A percentile compares a stretch with the other conserved stretches of the same genome.
Conservation (phyloP, 2,113 vertebrate genomes). For the Pycnonotus jocosus region DNA sequence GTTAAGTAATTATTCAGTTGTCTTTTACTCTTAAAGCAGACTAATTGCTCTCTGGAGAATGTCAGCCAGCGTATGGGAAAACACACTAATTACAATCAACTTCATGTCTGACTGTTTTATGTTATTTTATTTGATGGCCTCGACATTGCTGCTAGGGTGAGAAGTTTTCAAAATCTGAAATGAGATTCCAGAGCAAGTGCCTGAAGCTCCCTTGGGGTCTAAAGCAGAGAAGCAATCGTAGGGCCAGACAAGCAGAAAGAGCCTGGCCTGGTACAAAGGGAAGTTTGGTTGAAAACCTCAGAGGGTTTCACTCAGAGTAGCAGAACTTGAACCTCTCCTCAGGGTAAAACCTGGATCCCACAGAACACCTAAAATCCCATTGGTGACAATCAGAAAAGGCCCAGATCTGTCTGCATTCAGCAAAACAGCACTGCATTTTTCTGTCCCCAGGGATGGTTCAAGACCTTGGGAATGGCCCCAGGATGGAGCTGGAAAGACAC, state of each 20-base stretch:
- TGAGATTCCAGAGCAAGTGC: neutral
- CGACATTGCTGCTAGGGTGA: neutral
- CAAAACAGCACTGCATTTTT: neutral
- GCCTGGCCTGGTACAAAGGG: neutral
- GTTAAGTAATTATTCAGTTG: conserved; percentile 75
- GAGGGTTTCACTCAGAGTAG: fast-evolving
- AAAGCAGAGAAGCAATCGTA: neutral
- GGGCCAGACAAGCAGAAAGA: neutral
- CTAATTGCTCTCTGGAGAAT: conserved; percentile 85
- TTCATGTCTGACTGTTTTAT: conserved; percentile 30
- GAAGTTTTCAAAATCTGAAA: neutral
- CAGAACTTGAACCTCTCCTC: neutral
- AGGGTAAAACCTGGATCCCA: neutral
- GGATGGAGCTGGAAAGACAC: neutral
- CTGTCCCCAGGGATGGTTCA: neutral
- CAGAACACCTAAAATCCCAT: neutral
- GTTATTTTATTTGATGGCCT: conserved; percentile 13
- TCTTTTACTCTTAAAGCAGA: conserved; percentile 76
- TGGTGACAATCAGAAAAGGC: neutral
- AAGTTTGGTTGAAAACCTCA: neutral
- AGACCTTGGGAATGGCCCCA: neutral
- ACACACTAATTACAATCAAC: conserved; percentile 76
- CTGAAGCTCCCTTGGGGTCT: neutral
- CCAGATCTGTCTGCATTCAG: neutral
- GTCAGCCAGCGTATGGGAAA: conserved; percentile 72